Conservation (phyloP, 2,113 vertebrate species). For the Sinocyclocheilus grahami region DNA sequence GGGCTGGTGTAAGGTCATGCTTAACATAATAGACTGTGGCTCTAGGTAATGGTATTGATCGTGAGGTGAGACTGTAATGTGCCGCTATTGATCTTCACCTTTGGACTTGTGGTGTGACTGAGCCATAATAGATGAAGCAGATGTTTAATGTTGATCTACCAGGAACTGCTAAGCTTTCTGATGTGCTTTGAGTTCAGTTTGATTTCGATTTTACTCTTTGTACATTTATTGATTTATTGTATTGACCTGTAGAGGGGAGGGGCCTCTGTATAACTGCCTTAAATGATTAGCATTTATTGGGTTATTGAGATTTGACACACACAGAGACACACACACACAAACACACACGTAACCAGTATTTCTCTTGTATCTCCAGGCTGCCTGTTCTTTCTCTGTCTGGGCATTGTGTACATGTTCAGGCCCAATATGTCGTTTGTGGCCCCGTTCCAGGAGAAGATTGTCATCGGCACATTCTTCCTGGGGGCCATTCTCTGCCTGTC, state of each 20-base stretch:
- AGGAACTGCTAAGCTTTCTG: neutral
- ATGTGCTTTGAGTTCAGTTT: neutral
- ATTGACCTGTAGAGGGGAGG: neutral
- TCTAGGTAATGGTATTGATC: conserved; percentile 18
- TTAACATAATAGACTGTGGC: neutral
- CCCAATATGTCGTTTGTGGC: conserved; percentile 98
- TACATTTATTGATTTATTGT: neutral
- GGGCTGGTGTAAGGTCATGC: neutral
- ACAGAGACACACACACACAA: neutral
- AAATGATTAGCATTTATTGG: too few species aligned
- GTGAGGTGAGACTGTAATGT: neutral
- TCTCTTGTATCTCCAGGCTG: conserved; percentile 78
- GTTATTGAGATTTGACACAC: too few species aligned
- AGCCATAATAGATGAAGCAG: neutral
- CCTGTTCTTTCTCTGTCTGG: conserved; percentile 94
- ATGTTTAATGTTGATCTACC: neutral
- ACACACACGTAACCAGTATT: neutral
- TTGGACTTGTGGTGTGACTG: neutral
- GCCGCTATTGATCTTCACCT: conserved; percentile 11
- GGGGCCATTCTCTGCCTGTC: conserved; percentile 98
- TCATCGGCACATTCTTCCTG: conserved; percentile 94
- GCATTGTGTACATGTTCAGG: conserved; percentile 98
- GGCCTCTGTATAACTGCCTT: neutral
- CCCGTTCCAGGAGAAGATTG: conserved; percentile 97
- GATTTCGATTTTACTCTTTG: neutral